Percentiles rank a stretch among this genome's conserved stretches.
Evolutionary conservation across 2,113 vertebrate genomes (phyloP).

Genomic region (Brachypteracias leptosomus): DNA sequence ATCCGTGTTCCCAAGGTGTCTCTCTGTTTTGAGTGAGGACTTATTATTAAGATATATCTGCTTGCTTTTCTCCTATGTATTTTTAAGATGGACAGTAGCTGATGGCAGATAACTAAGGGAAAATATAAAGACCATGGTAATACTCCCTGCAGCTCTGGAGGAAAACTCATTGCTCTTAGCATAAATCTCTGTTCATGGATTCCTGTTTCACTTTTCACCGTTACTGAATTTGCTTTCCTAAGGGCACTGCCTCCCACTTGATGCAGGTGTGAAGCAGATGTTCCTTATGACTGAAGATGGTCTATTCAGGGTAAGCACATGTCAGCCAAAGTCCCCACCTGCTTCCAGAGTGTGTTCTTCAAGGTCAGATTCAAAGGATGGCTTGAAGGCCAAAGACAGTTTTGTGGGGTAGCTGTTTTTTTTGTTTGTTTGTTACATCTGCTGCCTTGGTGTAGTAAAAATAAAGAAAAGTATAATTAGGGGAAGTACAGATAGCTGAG

Average conservation of each 20-base stretch:
- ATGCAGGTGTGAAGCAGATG: conserved; percentile 49
- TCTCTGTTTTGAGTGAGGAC: neutral
- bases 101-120: neutral
- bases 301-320: neutral
- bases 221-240: neutral
- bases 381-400: neutral
- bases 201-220: neutral
- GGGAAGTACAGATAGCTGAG: neutral
- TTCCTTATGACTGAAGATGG: neutral
- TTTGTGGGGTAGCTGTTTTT: neutral
- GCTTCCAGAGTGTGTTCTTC: neutral
- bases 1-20: neutral
- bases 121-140: neutral
- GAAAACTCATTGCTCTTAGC: neutral
- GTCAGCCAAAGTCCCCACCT: neutral
- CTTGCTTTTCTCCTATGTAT: neutral
- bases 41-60: neutral
- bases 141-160: neutral
- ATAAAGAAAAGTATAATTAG: neutral
- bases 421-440: neutral
- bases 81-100: neutral
- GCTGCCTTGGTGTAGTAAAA: neutral
- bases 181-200: neutral
- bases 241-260: conserved; percentile 10
- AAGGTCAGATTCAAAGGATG: neutral